Evolutionary conservation across 1,140 invertebrate genomes (phyloP), one percentile per base, ranked within the genome.

Genomic region (Papilio aristodemus): DNA sequence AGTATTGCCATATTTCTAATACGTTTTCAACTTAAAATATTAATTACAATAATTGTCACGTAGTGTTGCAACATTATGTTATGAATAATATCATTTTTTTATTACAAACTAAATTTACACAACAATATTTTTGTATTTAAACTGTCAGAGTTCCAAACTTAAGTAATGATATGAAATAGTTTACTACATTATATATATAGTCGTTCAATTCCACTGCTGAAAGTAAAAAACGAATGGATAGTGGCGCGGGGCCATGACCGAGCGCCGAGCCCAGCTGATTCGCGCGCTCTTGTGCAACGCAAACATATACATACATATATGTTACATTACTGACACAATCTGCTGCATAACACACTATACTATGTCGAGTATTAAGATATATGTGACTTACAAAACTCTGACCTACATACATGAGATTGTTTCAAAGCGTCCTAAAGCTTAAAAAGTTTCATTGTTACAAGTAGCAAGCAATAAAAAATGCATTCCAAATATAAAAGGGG

Each of bases 211-310:
- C 17, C 5, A 19, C 43, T 14, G 9, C 8, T 46, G 43, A 9
- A 17, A 46, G 43, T 46, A 19, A 46, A 46, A 46, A 46, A 46
- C 14, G 43, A 46, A 46, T 46, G 43, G 43, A 46, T 19, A 46
- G 43, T 46, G 6, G 27, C 38, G 10, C 43, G 43, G 43, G 43
- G 43, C 43, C 43, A 46, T 46, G 43, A 46, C 43, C 43, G 43
- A 46, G 43, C 38, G 27, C 43, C 43, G 43, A 46, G 43, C 43
- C 43, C 43, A 46, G 43, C 43, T 46, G 43, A 46, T 46, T 46
- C 43, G 14, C 14, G 17, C 17, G 17, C 43, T 7, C 14, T 46
- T 46, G 43, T 19, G 43, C 43, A 46, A 46, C 8, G 17, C 43
- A 14, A 7, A 19, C 43, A 14, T 14, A 46, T 9, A 46, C 14